Base-by-base conservation (phyloP, 2,797 vertebrate genomes). In the Apogon talboti region DNA sequence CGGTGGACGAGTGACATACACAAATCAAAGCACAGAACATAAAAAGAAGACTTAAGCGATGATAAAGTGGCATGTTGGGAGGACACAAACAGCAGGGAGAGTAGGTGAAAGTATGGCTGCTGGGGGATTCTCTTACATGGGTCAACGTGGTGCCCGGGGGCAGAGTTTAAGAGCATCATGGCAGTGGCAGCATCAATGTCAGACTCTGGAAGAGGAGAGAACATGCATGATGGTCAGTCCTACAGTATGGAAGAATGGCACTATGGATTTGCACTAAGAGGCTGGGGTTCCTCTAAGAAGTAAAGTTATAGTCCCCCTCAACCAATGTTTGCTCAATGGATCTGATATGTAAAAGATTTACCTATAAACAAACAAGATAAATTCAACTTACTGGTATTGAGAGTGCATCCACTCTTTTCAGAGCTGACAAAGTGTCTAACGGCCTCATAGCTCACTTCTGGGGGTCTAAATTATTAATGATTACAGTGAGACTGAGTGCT, bases 81-180 rank as follows among this genome's bases (percentile, higher is more conserved):
- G 66, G 63, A 79, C 21, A 83, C 70, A 76, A 35, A 83, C 37
- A 81, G 52, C 54, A 68, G 53, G 50, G 61, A 63, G 76, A 54
- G 53, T 19, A 78, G 71, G 61, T 76, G 78, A 79, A 56, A 44
- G 66, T 58, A 78, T 84, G 85, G 73, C 73, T 83, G 78, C 83
- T 78, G 58, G 81, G 86, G 79, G 69, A 76, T 84, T 88, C 78
- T 93, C 97, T 98, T 98, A 99, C 97, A 97, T 92, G 96, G 94
- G 92, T 96, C 91, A 93, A 96, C 95, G 89, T 95, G 95, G 93
- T 98, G 96, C 91, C 98, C 96, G 76, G 97, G 96, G 89, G 98
- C 97, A 93, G 96, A 97, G 94, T 99, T 99, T 96, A 99, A 95
- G 91, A 99, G 96, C 96, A 99, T 99, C 98, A 99, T 99, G 85